These are phyloP conservation scores for Abscondita cerata DNA, from an alignment of 2,888 invertebrate genomes.

Conservation along the genomic window DNA sequence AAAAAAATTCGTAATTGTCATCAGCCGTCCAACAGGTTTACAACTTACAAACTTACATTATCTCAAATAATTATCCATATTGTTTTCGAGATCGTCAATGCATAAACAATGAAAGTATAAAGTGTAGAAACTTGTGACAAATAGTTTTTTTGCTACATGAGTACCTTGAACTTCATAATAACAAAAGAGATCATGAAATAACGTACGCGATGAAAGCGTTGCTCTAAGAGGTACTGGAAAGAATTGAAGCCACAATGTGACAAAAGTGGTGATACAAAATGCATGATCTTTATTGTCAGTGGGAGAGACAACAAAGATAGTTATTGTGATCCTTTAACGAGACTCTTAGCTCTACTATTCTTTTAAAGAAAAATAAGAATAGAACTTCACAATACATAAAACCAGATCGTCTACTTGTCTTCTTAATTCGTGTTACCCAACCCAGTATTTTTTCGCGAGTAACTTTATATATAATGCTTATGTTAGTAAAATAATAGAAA, in stretches of 20 bases:
- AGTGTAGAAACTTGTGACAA: background rate
- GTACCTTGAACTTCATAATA: constrained; percentile 19
- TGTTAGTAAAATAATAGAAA: no score
- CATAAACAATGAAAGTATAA: constrained; percentile 14
- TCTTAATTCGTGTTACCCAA: constrained; percentile 23
- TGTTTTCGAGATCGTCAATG: background rate
- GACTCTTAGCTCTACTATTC: constrained; percentile 51
- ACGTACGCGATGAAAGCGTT: constrained; percentile 24
- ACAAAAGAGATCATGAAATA: constrained; percentile 20
- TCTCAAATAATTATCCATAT: no score
- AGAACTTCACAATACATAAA: constrained; percentile 26
- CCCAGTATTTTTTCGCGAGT: no score
- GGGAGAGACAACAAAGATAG: constrained; percentile 51
- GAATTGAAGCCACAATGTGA: constrained; percentile 44
- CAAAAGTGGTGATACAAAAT: constrained; percentile 52
- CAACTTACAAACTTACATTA: no score
- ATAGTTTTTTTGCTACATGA: constrained; percentile 17
- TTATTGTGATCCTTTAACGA: constrained; percentile 56
- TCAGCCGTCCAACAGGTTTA: no score
- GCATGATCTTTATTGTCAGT: constrained; percentile 53
- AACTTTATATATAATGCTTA: no score
- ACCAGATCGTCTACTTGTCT: constrained; percentile 25
- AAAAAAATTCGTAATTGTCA: no score
- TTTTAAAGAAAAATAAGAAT: constrained; percentile 34
- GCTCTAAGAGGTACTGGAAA: constrained; percentile 31